Conservation (phyloP, 1,140 invertebrate genomes). For the Luehdorfia chinensis region DNA sequence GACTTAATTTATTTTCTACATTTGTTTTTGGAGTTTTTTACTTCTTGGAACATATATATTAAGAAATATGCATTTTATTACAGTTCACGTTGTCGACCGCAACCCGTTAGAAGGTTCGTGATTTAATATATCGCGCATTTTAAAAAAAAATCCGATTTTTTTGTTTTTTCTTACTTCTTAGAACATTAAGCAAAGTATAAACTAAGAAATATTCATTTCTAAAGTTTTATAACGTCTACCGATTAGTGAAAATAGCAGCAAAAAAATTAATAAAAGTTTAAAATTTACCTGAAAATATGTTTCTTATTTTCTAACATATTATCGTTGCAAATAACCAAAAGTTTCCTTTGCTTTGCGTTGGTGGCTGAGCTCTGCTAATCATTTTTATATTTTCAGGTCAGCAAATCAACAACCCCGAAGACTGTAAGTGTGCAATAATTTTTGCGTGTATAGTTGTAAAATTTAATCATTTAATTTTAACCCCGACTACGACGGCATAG, state of each 20-base stretch:
- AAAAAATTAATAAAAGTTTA: no score
- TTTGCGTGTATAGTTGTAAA: not conserved
- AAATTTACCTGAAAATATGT: constrained; percentile 8
- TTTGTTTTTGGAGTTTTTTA: not conserved
- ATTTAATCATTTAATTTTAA: no score
- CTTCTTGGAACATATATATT: not conserved
- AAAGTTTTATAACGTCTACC: no score
- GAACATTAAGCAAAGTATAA: no score
- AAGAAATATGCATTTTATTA: constrained; percentile 21
- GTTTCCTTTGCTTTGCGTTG: not conserved
- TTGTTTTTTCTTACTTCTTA: no score
- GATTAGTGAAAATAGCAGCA: no score
- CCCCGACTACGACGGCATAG: no score
- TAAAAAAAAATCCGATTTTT: not conserved
- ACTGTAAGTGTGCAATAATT: constrained; percentile 1
- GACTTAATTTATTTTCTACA: no score
- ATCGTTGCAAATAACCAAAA: not conserved
- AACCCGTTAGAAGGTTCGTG: constrained; percentile 11
- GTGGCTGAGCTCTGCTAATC: not conserved
- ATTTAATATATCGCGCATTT: not conserved
- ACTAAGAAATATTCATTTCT: no score
- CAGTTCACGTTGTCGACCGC: constrained; percentile 35
- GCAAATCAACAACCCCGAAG: constrained; percentile 4
- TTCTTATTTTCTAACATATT: not conserved
- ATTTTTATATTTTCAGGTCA: constrained; percentile 5